Conservation (phyloP, 2,888 invertebrate species). For the Megamerina dolium region DNA sequence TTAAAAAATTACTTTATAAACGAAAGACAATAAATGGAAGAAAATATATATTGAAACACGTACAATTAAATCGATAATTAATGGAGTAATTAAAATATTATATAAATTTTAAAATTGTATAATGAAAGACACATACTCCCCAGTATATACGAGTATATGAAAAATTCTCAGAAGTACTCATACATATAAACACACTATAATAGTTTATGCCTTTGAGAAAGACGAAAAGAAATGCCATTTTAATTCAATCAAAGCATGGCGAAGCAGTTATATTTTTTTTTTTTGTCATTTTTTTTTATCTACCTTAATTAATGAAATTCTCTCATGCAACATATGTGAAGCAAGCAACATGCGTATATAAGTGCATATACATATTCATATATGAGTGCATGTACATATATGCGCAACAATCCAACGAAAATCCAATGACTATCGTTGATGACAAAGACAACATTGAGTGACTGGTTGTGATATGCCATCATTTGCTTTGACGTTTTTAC, state of each 20-base stretch:
- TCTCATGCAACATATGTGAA: conserved; percentile 24
- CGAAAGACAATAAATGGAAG: not conserved
- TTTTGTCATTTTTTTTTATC: not conserved
- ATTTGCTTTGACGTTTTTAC: too few species aligned
- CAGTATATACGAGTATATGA: not conserved
- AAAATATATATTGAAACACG: too few species aligned
- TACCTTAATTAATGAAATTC: conserved; percentile 26
- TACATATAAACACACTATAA: too few species aligned
- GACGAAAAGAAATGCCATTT: too few species aligned
- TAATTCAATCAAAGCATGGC: too few species aligned
- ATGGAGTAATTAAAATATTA: conserved; percentile 16
- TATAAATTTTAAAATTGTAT: conserved; percentile 9
- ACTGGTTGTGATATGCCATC: too few species aligned
- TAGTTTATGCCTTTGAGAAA: too few species aligned
- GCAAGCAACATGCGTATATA: not conserved
- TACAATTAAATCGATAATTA: too few species aligned
- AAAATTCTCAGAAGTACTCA: too few species aligned
- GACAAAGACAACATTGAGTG: too few species aligned
- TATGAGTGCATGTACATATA: not conserved
- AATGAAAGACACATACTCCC: not conserved
- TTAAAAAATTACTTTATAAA: conserved; percentile 21
- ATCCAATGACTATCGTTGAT: too few species aligned
- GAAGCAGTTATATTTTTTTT: not conserved
- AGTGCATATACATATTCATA: not conserved
- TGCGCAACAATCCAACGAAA: too few species aligned